Conservation (phyloP, 2,797 vertebrate genomes). For the Microchirus variegatus region DNA sequence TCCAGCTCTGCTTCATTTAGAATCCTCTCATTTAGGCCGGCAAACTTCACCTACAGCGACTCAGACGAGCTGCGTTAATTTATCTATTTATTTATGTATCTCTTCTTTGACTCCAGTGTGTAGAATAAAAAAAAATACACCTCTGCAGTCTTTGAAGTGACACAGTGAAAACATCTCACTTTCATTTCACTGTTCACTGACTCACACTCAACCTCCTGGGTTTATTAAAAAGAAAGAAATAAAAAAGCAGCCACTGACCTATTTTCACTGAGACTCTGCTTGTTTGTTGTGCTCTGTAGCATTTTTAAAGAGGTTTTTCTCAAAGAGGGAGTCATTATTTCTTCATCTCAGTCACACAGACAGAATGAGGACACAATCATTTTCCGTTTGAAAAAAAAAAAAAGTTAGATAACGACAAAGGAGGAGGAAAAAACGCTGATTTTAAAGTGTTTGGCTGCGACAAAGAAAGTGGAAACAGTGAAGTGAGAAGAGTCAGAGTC, state of each 20-base stretch:
- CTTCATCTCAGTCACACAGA: conserved; percentile 67
- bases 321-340: conserved; percentile 68
- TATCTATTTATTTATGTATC: neutral
- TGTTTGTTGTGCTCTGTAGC: conserved; percentile 49
- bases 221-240: conserved; percentile 25
- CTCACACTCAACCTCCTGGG: conserved; percentile 44
- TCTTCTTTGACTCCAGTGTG: conserved; percentile 43
- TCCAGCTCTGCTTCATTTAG: conserved; percentile 79
- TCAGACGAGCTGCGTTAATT: conserved; percentile 30
- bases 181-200: conserved; percentile 40
- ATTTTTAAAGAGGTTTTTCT: conserved; percentile 53
- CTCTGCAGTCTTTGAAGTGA: conserved; percentile 61
- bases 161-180: conserved; percentile 37
- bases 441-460: conserved; percentile 36
- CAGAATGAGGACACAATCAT: conserved; percentile 73
- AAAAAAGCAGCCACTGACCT: conserved; percentile 63
- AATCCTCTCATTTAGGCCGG: conserved; percentile 75
- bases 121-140: conserved; percentile 55
- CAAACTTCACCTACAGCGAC: conserved; percentile 71
- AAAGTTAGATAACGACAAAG: conserved; percentile 50
- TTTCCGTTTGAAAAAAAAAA: conserved; percentile 54
- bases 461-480: conserved; percentile 18
- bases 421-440: conserved; percentile 27
- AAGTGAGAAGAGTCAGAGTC: too few species aligned
- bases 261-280: conserved; percentile 54